These are phyloP conservation scores for Epicauta chinensis DNA, from an alignment of 1,140 invertebrate species.

Conservation along the genomic window DNA sequence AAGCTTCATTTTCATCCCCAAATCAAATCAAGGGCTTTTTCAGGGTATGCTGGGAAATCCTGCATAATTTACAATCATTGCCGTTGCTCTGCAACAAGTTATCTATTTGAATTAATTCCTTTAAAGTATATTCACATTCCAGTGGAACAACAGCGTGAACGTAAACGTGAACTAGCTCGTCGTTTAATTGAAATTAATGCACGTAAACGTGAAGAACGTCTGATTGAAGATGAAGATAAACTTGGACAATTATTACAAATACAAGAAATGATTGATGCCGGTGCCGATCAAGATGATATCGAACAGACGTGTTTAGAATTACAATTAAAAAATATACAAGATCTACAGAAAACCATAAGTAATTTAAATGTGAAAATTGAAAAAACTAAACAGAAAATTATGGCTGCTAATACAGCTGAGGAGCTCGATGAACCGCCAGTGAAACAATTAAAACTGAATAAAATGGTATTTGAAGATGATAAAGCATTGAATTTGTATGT, in stretches of 20 bases:
- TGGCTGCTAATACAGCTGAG: slow-evolving; percentile 59
- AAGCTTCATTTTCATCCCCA: too few species aligned
- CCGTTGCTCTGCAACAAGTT: too few species aligned
- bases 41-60: too few species aligned
- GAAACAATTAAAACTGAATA: slow-evolving; percentile 38
- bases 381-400: slow-evolving; percentile 70
- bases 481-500: slow-evolving; percentile 35
- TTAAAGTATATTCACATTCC: too few species aligned
- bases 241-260: slow-evolving; percentile 69
- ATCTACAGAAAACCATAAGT: slow-evolving; percentile 68
- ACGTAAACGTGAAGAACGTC: slow-evolving; percentile 73
- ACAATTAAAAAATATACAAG: slow-evolving; percentile 51
- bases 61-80: too few species aligned
- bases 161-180: slow-evolving; percentile 73
- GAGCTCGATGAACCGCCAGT: slow-evolving; percentile 50
- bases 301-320: slow-evolving; percentile 53
- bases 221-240: slow-evolving; percentile 83
- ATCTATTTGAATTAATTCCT: too few species aligned
- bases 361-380: slow-evolving; percentile 71
- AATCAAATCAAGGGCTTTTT: too few species aligned
- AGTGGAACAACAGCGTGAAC: slow-evolving; percentile 79
- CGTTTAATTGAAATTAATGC: slow-evolving; percentile 81
- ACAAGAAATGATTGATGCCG: slow-evolving; percentile 67
- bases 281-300: slow-evolving; percentile 67
- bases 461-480: slow-evolving; percentile 40